These are phyloP conservation scores for Pionites leucogaster DNA, from an alignment of 2,113 vertebrate genomes.

Conservation along the genomic window DNA sequence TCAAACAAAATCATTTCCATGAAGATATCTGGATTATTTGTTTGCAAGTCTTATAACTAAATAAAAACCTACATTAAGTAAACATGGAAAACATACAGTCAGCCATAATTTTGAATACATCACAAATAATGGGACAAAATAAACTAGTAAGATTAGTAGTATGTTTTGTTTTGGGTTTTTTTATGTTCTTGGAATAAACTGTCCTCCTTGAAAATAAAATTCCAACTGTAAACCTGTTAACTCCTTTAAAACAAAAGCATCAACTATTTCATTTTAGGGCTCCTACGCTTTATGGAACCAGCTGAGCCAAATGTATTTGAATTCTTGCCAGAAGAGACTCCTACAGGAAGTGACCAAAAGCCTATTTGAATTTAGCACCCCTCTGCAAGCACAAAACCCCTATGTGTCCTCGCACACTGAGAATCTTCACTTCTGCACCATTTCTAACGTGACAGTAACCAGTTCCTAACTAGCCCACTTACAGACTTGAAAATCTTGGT, in stretches of 20 bases:
- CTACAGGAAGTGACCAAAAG: not conserved
- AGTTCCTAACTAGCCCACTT: not conserved
- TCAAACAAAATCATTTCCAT: not conserved
- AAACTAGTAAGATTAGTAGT: not conserved
- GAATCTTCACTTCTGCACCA: not conserved
- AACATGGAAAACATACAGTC: not conserved
- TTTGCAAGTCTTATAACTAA: not conserved
- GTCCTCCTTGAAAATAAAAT: not conserved
- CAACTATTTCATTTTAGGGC: not conserved
- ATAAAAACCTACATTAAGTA: not conserved
- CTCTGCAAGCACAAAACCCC: not conserved
- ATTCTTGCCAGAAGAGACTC: not conserved
- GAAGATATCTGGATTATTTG: not conserved
- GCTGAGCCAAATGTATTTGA: not conserved
- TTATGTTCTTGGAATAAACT: not conserved
- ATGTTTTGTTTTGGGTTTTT: not conserved
- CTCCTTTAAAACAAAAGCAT: not conserved
- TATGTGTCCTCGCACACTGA: accelerated
- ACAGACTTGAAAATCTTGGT: not conserved
- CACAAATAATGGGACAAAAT: not conserved
- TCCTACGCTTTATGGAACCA: not conserved
- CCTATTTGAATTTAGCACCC: not conserved
- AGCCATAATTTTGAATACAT: not conserved
- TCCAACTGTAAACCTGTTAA: not conserved
- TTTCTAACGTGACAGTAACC: not conserved